phyloP scores from a whole-genome alignment of 2,113 vertebrate genomes.

The Dinomys branickii region DNA sequence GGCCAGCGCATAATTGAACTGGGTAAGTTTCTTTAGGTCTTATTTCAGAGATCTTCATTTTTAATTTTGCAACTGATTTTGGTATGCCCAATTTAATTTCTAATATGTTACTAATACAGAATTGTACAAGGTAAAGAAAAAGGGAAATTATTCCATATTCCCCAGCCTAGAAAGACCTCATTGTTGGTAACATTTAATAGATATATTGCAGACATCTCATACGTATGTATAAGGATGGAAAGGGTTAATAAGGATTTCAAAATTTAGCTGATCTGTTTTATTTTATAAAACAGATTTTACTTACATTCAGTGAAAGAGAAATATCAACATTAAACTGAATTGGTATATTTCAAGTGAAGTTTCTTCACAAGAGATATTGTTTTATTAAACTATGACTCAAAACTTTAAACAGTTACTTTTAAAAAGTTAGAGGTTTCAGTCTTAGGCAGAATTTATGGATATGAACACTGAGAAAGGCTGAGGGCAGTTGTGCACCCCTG shows the following conservation, averaged over 20 bases:
- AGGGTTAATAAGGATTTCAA: not conserved
- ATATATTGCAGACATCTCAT: not conserved
- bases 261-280: not conserved
- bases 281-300: not conserved
- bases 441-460: not conserved
- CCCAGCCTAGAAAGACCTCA: not conserved
- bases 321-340: not conserved
- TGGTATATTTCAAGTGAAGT: not conserved
- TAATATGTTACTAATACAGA: not conserved
- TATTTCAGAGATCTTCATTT: not conserved
- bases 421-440: not conserved
- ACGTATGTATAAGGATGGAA: not conserved
- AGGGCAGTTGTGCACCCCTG: not conserved
- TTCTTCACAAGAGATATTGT: not conserved
- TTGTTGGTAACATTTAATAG: not conserved
- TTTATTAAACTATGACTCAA: not conserved
- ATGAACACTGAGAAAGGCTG: not conserved
- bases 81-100: not conserved
- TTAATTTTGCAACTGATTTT: not conserved
- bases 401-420: not conserved
- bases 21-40: not conserved
- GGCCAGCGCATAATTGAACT: not conserved
- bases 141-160: not conserved
- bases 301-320: not conserved
- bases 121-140: not conserved